Evolutionary conservation across 2,888 invertebrate genomes (phyloP).

Genomic region (Pseudococcus jackbeardsleyi): DNA sequence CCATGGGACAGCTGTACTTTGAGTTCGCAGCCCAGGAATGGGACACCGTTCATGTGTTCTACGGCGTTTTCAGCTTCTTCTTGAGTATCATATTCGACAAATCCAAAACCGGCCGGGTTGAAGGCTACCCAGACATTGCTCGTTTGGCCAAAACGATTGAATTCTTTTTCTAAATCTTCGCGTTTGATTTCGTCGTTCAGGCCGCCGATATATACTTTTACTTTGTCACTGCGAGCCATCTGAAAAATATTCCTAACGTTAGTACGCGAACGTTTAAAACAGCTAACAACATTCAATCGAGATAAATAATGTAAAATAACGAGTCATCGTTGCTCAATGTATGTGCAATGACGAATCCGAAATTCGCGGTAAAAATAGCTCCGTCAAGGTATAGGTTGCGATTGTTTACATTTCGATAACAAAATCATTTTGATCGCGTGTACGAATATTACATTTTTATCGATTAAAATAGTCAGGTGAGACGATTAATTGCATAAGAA

Average conservation of each 20-base stretch:
- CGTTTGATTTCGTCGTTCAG: constrained; percentile 90
- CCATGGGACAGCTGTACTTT: constrained; percentile 90
- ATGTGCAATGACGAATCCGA: not conserved
- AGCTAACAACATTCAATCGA: no score
- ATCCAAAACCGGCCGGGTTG: constrained; percentile 94
- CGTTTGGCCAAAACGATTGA: constrained; percentile 91
- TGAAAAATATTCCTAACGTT: not conserved
- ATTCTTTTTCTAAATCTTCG: constrained; percentile 91
- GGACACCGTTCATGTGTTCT: constrained; percentile 88
- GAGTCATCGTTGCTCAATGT: not conserved
- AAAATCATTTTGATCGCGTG: not conserved
- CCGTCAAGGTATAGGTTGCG: not conserved
- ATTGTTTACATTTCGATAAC: not conserved
- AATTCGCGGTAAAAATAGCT: not conserved
- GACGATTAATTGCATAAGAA: not conserved
- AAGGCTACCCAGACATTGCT: constrained; percentile 94
- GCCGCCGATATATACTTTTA: constrained; percentile 87
- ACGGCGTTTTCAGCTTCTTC: constrained; percentile 92
- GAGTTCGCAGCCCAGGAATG: constrained; percentile 87
- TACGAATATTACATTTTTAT: not conserved
- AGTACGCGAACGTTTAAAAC: not conserved
- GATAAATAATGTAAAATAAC: no score
- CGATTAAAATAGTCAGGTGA: not conserved
- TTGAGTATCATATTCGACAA: constrained; percentile 91
- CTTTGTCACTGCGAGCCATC: constrained; percentile 56